phyloP scores from a whole-genome alignment of 2,797 vertebrate species.

The Manis pentadactyla region DNA sequence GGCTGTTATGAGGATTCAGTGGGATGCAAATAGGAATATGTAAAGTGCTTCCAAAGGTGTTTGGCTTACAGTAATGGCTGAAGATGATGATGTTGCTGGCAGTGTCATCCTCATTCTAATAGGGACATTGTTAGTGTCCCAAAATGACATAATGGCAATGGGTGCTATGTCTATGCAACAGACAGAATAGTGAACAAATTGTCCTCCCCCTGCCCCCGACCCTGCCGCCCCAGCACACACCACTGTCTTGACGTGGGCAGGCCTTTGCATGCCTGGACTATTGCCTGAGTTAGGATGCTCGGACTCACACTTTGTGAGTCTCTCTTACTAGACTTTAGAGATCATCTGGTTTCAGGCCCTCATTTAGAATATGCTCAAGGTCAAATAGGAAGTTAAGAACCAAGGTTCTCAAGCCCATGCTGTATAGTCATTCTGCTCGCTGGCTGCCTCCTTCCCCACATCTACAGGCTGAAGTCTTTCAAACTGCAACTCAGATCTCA shows the following conservation, averaged over 20 bases:
- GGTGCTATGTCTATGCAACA: rapidly evolving
- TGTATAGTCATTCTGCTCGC: not conserved
- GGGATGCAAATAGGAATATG: not conserved
- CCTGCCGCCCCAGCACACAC: too few relatives aligned
- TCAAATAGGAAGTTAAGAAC: not conserved
- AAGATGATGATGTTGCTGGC: not conserved
- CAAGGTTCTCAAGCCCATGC: too few relatives aligned
- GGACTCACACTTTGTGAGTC: too few relatives aligned
- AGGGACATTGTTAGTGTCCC: not conserved
- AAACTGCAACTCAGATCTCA: too few relatives aligned
- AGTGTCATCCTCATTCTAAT: not conserved
- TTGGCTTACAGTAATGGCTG: not conserved
- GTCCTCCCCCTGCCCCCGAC: rapidly evolving
- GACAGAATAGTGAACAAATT: not conserved
- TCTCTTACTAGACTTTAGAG: not conserved
- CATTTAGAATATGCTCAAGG: not conserved
- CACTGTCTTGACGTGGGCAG: rapidly evolving
- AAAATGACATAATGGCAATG: not conserved
- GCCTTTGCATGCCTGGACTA: not conserved
- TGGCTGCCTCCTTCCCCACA: not conserved
- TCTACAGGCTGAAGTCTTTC: not conserved
- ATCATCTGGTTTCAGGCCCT: not conserved
- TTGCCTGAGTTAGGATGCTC: not conserved
- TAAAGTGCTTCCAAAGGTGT: not conserved
- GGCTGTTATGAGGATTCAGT: not conserved